Evolutionary conservation across 2,888 invertebrate species (phyloP).

Genomic region (Bombylius major): DNA sequence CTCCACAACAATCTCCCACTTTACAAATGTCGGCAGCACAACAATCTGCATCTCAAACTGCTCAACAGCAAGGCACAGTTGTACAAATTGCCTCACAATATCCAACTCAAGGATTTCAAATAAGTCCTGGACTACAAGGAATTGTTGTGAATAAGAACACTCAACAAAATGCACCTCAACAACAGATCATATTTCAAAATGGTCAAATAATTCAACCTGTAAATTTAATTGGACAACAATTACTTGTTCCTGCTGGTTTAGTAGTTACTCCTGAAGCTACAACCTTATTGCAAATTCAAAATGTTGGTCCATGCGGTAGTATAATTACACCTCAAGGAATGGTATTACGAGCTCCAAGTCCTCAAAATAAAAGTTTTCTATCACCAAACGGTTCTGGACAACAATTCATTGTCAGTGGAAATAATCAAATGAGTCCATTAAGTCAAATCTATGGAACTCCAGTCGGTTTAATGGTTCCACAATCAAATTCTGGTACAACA

Average conservation of each 20-base stretch:
- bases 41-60: slow-evolving; percentile 45
- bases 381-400: slow-evolving; percentile 52
- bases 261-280: slow-evolving; percentile 72
- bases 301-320: slow-evolving; percentile 53
- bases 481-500: slow-evolving; percentile 41
- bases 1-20: slow-evolving; percentile 34
- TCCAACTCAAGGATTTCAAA: slow-evolving; percentile 62
- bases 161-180: slow-evolving; percentile 40
- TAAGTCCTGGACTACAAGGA: slow-evolving; percentile 64
- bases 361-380: slow-evolving; percentile 60
- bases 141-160: slow-evolving; percentile 45
- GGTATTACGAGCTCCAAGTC: slow-evolving; percentile 62
- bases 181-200: slow-evolving; percentile 32
- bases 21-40: slow-evolving; percentile 17
- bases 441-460: slow-evolving; percentile 35
- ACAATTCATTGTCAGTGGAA: slow-evolving; percentile 65
- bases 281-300: slow-evolving; percentile 63
- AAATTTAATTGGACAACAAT: slow-evolving; percentile 66
- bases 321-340: slow-evolving; percentile 61
- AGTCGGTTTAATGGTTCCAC: slow-evolving; percentile 34
- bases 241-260: slow-evolving; percentile 74
- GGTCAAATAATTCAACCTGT: slow-evolving; percentile 68
- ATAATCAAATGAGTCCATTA: slow-evolving; percentile 67
- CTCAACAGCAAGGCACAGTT: slow-evolving; percentile 20
- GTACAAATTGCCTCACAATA: slow-evolving; percentile 43